Evolutionary conservation across 2,113 vertebrate genomes (phyloP).

Genomic region (Syngnathus floridae): DNA sequence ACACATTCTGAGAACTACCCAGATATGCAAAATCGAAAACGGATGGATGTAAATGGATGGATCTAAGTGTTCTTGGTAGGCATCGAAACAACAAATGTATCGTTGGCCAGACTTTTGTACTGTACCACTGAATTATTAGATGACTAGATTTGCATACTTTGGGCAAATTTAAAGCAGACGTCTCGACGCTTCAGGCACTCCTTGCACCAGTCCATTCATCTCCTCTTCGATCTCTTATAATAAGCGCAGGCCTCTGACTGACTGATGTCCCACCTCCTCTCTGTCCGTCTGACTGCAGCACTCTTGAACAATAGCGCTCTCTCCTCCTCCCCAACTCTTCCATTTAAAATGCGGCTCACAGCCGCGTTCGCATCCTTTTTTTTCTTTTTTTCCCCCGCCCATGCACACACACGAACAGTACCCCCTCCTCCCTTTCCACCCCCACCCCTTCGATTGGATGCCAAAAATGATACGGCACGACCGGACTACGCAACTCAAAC

Average conservation of each 20-base stretch:
- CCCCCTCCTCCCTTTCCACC: not conserved
- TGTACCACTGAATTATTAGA: not conserved
- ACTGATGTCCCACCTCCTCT: conserved; percentile 35
- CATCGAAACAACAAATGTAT: not conserved
- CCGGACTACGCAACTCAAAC: not conserved
- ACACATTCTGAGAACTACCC: too few relatives aligned
- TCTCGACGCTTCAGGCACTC: not conserved
- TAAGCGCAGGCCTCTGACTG: conserved; percentile 29
- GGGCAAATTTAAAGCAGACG: not conserved
- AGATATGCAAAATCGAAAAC: too few relatives aligned
- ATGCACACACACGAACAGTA: not conserved
- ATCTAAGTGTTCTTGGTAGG: too few relatives aligned
- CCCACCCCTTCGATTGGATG: not conserved
- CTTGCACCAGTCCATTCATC: conserved; percentile 5
- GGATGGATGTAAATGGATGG: too few relatives aligned
- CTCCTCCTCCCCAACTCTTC: conserved; percentile 29
- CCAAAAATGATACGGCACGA: not conserved
- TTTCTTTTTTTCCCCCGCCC: not conserved
- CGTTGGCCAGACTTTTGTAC: not conserved
- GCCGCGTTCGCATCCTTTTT: conserved; percentile 30
- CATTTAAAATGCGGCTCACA: conserved; percentile 65
- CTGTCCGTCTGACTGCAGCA: conserved; percentile 51
- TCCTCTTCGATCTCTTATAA: not conserved
- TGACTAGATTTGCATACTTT: not conserved
- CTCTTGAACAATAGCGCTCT: conserved; percentile 44